Conservation (phyloP, 2,113 vertebrate genomes). For the Ceyx melanurus region DNA sequence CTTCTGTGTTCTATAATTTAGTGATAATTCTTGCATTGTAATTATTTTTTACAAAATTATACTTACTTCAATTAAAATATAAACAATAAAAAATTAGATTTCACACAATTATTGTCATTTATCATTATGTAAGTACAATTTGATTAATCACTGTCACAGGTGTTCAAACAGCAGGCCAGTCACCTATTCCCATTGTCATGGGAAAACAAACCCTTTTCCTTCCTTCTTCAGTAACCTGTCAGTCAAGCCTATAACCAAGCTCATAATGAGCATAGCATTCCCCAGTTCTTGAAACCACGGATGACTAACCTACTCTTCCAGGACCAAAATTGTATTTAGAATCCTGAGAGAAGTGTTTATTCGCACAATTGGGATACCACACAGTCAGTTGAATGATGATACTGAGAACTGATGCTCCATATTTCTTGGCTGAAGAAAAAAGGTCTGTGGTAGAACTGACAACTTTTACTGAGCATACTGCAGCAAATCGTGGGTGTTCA, state of each 20-base stretch:
- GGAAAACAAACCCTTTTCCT: not conserved
- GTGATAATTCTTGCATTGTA: not conserved
- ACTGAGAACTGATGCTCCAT: not conserved
- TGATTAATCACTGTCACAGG: not conserved
- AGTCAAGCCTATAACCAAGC: not conserved
- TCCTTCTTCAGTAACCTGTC: not conserved
- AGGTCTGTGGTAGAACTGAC: not conserved
- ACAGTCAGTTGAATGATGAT: not conserved
- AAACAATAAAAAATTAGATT: not conserved
- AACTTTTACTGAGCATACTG: not conserved
- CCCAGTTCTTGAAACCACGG: not conserved
- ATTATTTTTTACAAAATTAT: not conserved
- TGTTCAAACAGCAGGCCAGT: not conserved
- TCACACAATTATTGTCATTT: not conserved
- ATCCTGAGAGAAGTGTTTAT: not conserved
- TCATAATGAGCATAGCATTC: not conserved
- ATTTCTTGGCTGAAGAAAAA: not conserved
- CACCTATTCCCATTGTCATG: not conserved
- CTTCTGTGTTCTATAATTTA: not conserved
- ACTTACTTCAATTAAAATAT: not conserved
- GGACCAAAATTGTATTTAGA: not conserved
- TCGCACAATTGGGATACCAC: not conserved
- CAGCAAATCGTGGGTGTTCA: not conserved
- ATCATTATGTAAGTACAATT: not conserved
- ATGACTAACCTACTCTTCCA: not conserved